Conservation (phyloP, 2,888 invertebrate species). For the Tetanocera ferruginea region DNA sequence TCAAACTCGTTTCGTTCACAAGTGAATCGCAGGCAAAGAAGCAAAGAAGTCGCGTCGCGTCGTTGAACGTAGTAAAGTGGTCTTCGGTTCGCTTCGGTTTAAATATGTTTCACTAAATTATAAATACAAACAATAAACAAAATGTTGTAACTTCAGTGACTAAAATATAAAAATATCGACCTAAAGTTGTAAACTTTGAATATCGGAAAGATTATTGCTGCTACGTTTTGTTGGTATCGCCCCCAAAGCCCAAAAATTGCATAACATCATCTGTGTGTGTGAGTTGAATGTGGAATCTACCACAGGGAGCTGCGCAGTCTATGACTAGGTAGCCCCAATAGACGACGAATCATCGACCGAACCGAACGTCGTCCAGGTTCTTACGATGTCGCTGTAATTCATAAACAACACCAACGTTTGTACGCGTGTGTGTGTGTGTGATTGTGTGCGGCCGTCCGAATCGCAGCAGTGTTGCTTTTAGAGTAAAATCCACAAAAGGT, state of each 20-base stretch:
- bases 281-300: slow-evolving; percentile 41
- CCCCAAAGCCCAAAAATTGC: slow-evolving; percentile 58
- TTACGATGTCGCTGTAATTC: slow-evolving; percentile 22
- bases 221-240: slow-evolving; percentile 50
- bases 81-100: slow-evolving; percentile 58
- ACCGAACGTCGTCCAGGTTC: slow-evolving; percentile 16
- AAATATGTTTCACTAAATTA: slow-evolving; percentile 56
- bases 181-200: background rate
- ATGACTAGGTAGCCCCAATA: slow-evolving; percentile 17
- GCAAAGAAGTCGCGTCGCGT: too few species aligned
- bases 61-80: slow-evolving; percentile 41
- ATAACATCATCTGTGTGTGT: slow-evolving; percentile 59
- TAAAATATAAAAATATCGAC: background rate
- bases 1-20: slow-evolving; percentile 25
- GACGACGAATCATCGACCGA: slow-evolving; percentile 1
- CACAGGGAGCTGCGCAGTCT: slow-evolving; percentile 18
- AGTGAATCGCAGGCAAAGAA: slow-evolving; percentile 26
- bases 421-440: slow-evolving; percentile 53
- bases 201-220: slow-evolving; percentile 40
- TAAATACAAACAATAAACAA: slow-evolving; percentile 51
- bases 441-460: slow-evolving; percentile 34
- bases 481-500: background rate
- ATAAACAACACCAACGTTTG: slow-evolving; percentile 15
- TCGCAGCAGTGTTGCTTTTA: slow-evolving; percentile 21
- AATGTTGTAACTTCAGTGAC: slow-evolving; percentile 52